A percentile compares a stretch with the other conserved stretches of the same genome.
phyloP scores from a whole-genome alignment of 2,113 vertebrate species.

The Progne subis region DNA sequence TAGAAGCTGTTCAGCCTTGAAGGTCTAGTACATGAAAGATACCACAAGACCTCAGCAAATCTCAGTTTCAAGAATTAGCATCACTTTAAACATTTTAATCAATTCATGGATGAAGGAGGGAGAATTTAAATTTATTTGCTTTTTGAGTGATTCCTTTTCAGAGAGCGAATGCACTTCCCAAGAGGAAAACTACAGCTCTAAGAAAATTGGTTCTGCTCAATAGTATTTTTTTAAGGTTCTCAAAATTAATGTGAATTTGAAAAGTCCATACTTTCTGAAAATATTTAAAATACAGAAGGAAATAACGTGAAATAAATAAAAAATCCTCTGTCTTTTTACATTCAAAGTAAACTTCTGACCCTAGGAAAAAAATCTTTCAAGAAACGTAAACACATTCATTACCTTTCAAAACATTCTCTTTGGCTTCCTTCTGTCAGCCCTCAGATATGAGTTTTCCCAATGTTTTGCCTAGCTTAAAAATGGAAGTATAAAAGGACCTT shows the following conservation, averaged over 20 bases:
- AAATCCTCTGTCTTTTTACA: neutral
- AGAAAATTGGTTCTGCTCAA: neutral
- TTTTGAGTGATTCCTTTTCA: neutral
- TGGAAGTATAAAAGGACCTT: neutral
- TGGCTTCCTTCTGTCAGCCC: neutral
- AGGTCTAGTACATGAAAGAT: neutral
- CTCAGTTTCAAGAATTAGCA: neutral
- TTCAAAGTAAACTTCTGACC: neutral
- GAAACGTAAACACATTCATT: neutral
- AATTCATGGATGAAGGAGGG: neutral
- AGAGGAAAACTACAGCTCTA: neutral
- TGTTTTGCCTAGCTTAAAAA: neutral
- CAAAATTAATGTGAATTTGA: neutral
- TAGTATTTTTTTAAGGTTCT: neutral
- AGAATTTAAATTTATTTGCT: neutral
- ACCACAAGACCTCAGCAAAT: neutral
- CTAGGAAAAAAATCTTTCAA: neutral
- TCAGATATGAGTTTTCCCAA: neutral
- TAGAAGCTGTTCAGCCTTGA: neutral
- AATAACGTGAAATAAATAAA: neutral
- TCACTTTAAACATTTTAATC: neutral
- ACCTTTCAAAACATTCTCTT: constrained; percentile 9
- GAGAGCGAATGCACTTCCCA: neutral
- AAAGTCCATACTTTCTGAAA: neutral
- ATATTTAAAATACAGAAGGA: neutral